Base-by-base conservation (phyloP, 2,113 vertebrate species). In the Cacatua alba region DNA sequence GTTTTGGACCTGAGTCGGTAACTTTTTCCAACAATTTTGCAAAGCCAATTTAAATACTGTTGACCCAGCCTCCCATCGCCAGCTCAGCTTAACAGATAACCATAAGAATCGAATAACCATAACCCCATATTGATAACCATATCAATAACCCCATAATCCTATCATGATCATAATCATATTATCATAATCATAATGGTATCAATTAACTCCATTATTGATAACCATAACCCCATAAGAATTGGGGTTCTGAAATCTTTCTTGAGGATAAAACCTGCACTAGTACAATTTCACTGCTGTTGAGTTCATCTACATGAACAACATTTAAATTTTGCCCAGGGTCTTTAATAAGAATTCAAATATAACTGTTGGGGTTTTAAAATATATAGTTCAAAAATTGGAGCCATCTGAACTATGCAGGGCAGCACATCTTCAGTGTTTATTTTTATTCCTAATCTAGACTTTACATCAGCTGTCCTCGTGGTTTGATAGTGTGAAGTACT, bases 401-500 rank as follows among this genome's bases (percentile, higher is more conserved):
- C 75, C 85, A 95, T 94, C 57, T 53, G 65, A 92, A 83, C 68
- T 81, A 93, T 86, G 82, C 69, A 76, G 91, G 74, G 72, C 85
- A 92, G 82, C 39, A 41, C 86, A 89, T 94, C 81, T 96, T 72
- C 63, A 65, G 35, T 53, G 75, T 49, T 95, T 96, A 94, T 94
- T 94, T 96, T 97, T 94, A 86, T 82, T 72, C 59, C 71, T 81
- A 48, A 91, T 81, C 72, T 77, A 94, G 88, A 65, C 65, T 91
- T 82, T 77, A 39, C 62, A 81, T 95, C 95, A 95, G 95, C 94
- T 96, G 94, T 96, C 94, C 65, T 92, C 43, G 43, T 71, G 94
- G 72, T 64, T 84, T 93, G 80, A 79, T 95, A 59, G 75, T 9
- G 8, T 46, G 60, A 92, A 94, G 74, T 71, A 68, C 77, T 93